Conservation (phyloP, 2,113 vertebrate species). For the Vanacampus margaritifer region DNA sequence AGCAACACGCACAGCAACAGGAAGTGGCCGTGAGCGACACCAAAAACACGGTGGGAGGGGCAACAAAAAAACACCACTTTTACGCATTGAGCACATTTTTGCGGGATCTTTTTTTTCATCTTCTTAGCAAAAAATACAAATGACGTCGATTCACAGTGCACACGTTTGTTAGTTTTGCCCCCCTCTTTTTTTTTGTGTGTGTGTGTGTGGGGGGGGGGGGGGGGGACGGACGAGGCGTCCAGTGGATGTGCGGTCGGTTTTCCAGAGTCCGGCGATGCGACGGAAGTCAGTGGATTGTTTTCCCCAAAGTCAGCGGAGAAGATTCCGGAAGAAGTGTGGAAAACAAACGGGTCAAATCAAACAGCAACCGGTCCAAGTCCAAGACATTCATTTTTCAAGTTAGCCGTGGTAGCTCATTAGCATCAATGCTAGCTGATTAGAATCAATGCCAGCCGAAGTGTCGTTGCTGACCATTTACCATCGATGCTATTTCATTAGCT, state of each 20-base stretch:
- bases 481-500: neutral
- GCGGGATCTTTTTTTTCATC: neutral
- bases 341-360: constrained; percentile 38
- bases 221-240: constrained; percentile 84
- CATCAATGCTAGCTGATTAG: constrained; percentile 8
- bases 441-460: neutral
- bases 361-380: constrained; percentile 72
- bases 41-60: constrained; percentile 80
- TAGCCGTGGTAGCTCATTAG: constrained; percentile 81
- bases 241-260: constrained; percentile 82
- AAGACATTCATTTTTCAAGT: constrained; percentile 84
- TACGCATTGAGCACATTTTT: neutral
- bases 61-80: constrained; percentile 9
- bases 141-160: constrained; percentile 79
- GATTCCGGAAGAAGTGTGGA: constrained; percentile 61
- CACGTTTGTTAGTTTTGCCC: no score
- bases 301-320: constrained; percentile 54
- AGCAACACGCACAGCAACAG: constrained; percentile 98
- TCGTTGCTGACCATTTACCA: neutral
- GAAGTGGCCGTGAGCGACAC: constrained; percentile 98
- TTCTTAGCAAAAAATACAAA: constrained; percentile 36
- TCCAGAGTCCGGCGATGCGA: constrained; percentile 66
- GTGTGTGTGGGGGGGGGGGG: no score
- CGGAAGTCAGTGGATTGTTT: constrained; percentile 66
- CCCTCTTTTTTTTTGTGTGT: no score